These are phyloP conservation scores for Drosophila anomalipes DNA, from an alignment of 2,888 invertebrate genomes.

Conservation along the genomic window DNA sequence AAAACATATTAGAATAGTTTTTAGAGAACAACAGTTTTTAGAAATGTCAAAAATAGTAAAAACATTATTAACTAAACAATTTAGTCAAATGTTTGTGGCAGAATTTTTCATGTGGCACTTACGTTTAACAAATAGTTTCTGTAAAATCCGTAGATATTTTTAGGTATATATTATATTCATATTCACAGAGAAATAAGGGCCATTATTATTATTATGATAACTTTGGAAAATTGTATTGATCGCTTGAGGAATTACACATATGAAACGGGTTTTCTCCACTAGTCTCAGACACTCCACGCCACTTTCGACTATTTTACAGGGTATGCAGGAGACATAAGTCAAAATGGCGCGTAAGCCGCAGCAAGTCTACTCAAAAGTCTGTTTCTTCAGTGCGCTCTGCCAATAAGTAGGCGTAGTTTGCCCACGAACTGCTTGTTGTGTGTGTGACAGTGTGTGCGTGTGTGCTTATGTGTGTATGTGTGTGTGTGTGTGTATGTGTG, in stretches of 20 bases:
- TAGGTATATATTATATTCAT: background rate
- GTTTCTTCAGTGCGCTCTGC: slow-evolving; percentile 17
- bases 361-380: slow-evolving; percentile 23
- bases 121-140: background rate
- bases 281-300: background rate
- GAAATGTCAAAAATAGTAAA: background rate
- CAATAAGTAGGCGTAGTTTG: slow-evolving; percentile 48
- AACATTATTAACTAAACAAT: background rate
- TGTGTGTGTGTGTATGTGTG: slow-evolving; percentile 7
- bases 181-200: background rate
- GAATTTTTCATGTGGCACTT: background rate
- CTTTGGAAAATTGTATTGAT: background rate
- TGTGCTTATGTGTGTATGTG: slow-evolving; percentile 10
- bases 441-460: slow-evolving; percentile 14
- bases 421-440: slow-evolving; percentile 11
- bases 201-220: background rate
- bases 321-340: slow-evolving; percentile 41
- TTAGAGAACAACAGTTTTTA: background rate
- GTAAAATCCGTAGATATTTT: background rate
- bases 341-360: slow-evolving; percentile 46
- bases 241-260: background rate
- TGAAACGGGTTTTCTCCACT: background rate
- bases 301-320: background rate
- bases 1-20: background rate
- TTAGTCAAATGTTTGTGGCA: background rate